Base-by-base conservation (phyloP, 2,888 invertebrate genomes). In the Aporophyla nigra region DNA sequence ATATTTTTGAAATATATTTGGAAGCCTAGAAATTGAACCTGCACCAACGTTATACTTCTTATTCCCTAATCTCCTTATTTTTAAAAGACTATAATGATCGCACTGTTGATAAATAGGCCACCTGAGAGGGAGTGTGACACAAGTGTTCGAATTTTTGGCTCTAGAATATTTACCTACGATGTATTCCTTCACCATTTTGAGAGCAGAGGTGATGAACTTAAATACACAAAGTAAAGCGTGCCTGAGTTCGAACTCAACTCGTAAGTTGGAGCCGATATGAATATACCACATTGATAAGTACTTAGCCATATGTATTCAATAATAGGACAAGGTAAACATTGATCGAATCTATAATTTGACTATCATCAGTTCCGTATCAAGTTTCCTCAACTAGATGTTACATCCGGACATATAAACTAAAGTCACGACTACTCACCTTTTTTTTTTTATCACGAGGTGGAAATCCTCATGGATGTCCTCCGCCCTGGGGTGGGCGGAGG, bases 381-480 rank as follows among this genome's bases (percentile, higher is more conserved):
- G 16, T 56, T 56, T 56, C 46, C 19, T 24, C 56, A 54, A 33
- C 2, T 40, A 24, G 7, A 16, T 10, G 2, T 16, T 5, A 40
- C 7, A 46, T 33, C 27, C 9, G 0, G 14, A 24, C 5, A 33
- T 12, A 12, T 46, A 74, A 19, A 54, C 0, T 4, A 21, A 6
- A 14, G 19, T 19, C 7, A 2, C 5, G 4, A 19, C 10, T 3
- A 49, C 58, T 83, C 91, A 97, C 98, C 98, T 87, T n/a, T n/a
- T n/a, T n/a, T n/a, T n/a, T n/a, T n/a, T n/a, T n/a, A n/a, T n/a
- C n/a, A n/a, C n/a, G n/a, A n/a, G n/a, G n/a, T n/a, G n/a, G n/a
- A n/a, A n/a, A n/a, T n/a, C n/a, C n/a, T n/a, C n/a, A n/a, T n/a
- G n/a, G n/a, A n/a, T n/a, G n/a, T n/a, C n/a, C n/a, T n/a, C n/a